Base-by-base conservation (phyloP, 2,888 invertebrate genomes). In the Synergus laeviventris region DNA sequence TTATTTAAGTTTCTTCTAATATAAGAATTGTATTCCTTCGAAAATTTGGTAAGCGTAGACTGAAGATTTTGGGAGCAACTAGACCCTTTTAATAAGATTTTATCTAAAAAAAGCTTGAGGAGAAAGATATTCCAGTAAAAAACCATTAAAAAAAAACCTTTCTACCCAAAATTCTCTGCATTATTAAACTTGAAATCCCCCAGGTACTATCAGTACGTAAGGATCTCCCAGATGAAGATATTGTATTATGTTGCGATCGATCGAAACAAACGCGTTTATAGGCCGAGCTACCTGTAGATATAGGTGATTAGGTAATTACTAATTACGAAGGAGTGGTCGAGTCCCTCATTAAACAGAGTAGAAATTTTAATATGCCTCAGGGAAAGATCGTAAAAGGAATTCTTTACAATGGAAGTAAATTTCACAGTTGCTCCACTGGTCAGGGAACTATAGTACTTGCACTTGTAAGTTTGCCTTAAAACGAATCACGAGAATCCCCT, bases 401-500 rank as follows among this genome's bases (percentile, higher is more conserved):
- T 70, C 31, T 70, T 45, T 49, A 16, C 70, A 70, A 49, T n/a
- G n/a, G 49, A 49, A n/a, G 31, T 16, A 36, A 49, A 49, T 70
- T 31, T n/a, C 12, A 70, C 70, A 70, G 31, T 70, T 21, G 45
- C 9, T 70, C 70, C 9, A 31, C 49, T 36, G 49, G 11, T 59
- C 18, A 24, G 18, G 18, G 4, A 42, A 66, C 64, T 66, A n/a
- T n/a, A n/a, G n/a, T n/a, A 66, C 14, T n/a, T 66, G 66, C 66
- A 70, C 70, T 49, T 70, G 36, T 70, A 70, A 54, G 70, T 49
- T 45, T 70, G 49, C 31, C 49, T 31, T 11, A 70, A 36, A 70
- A 49, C 31, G 49, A 76, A 75, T 74, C 77, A 49, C 73, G 74
- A 59, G 76, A 77, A 81, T 78, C 77, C 76, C 49, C 14, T 76